phyloP scores from a whole-genome alignment of 2,888 invertebrate genomes.

The Bugula neritina region DNA sequence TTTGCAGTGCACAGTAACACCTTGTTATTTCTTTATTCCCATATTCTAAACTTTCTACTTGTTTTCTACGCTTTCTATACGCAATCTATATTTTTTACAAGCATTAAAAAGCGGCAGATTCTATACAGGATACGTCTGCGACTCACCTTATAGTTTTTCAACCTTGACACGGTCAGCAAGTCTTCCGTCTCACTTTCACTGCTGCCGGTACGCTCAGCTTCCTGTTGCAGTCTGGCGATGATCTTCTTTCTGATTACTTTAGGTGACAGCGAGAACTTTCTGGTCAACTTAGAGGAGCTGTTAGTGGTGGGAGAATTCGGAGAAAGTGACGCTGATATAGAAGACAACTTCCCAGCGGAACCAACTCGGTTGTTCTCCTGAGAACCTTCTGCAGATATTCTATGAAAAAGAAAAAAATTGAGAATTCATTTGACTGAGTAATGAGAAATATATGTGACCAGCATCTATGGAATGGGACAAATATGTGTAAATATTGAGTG shows the following conservation, averaged over 20 bases:
- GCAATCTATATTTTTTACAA: no score
- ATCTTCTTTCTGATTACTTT: conserved; percentile 17
- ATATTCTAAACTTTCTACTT: no score
- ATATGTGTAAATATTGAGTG: no score
- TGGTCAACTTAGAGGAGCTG: not conserved
- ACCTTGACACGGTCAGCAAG: not conserved
- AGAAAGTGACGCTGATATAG: not conserved
- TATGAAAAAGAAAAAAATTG: not conserved
- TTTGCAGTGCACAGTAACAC: no score
- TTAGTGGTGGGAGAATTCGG: not conserved
- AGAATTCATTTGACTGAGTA: no score
- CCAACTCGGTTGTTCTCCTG: not conserved
- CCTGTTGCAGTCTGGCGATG: conserved; percentile 14
- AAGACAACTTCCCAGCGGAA: not conserved
- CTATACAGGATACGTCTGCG: no score
- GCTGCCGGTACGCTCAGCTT: not conserved
- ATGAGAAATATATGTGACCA: no score
- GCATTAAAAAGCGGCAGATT: no score
- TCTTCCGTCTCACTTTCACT: conserved; percentile 14
- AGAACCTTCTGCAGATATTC: not conserved
- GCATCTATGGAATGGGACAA: no score
- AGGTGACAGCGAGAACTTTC: conserved; percentile 20
- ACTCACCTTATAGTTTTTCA: not conserved
- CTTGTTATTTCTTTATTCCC: no score
- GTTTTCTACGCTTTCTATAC: no score